Base-by-base conservation (phyloP, 2,797 vertebrate genomes). In the Onychomys arenicola region DNA sequence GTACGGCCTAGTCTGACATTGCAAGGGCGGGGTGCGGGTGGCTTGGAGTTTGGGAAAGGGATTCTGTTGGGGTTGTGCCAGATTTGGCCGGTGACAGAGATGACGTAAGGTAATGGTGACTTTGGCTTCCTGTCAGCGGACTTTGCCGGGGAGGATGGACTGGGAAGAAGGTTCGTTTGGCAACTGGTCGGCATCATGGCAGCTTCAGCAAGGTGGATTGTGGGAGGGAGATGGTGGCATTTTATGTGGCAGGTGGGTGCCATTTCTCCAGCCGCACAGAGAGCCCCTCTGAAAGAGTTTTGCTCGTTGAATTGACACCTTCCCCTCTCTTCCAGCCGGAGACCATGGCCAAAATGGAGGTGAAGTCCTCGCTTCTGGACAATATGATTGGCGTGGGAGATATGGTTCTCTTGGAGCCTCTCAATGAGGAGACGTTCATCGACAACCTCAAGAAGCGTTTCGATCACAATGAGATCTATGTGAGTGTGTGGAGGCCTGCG, bases 371-470 rank as follows among this genome's bases (percentile, higher is more conserved):
- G 12, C 99, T 99, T 98, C 98, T 99, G 61, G 99, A 99, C 89
- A 99, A 99, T 97, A 99, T 99, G 99, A 99, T 99, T 43, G 99
- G 99, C 43, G 99, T 99, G 52, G 99, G 99, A 2, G 99, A 99
- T 98, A 99, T 99, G 99, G 99, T 99, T 97, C 99, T 99, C 94
- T 98, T 99, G 8, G 99, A 99, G 94, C 99, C 99, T 14, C 99
- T 99, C 52, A 98, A 98, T 1, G 99, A 99, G 98, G 99, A 99
- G 52, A 99, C 99, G 0, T 99, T 99, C 98, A 99, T 99, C 21
- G 98, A 99, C 88, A 99, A 99, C 97, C 99, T 99, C 97, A 99
- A 98, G 98, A 99, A 99, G 10, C 99, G 99, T 97, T 99, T 99
- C 93, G 99, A 99, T 97, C 99, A 99, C 98, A 99, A 69, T 88